phyloP scores from a whole-genome alignment of 1,140 invertebrate species.

The Nomia melanderi region DNA sequence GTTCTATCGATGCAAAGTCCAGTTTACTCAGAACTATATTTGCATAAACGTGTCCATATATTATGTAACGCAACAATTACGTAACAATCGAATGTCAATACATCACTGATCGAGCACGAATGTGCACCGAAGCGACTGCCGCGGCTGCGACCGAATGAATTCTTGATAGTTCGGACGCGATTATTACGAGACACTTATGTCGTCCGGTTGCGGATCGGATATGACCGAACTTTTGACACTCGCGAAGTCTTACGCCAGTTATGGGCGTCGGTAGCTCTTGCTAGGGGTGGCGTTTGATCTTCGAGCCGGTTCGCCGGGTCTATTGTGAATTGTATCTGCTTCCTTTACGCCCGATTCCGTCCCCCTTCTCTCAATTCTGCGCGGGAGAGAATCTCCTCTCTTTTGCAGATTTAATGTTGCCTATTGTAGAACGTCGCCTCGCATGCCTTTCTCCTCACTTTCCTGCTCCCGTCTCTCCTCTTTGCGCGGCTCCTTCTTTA shows the following conservation, averaged over 20 bases:
- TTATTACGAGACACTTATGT: slow-evolving; percentile 11
- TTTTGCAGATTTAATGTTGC: slow-evolving; percentile 78
- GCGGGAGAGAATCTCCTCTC: slow-evolving; percentile 57
- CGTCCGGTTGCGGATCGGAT: slow-evolving; percentile 17
- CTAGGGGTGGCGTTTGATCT: slow-evolving; percentile 78
- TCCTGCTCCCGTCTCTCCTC: slow-evolving; percentile 53
- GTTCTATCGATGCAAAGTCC: no score
- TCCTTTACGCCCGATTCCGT: slow-evolving; percentile 74
- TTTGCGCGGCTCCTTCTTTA: slow-evolving; percentile 43
- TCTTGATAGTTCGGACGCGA: background rate
- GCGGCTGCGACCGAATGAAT: no score
- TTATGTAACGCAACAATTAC: no score
- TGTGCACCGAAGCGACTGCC: no score
- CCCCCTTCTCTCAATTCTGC: slow-evolving; percentile 63
- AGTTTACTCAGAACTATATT: no score
- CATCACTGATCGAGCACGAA: no score
- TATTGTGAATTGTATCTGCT: slow-evolving; percentile 80
- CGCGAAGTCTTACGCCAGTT: slow-evolving; percentile 66
- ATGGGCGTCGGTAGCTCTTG: slow-evolving; percentile 74
- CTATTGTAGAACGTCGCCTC: slow-evolving; percentile 75
- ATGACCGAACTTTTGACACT: slow-evolving; percentile 72
- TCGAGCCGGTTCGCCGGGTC: slow-evolving; percentile 77
- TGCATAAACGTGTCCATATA: no score
- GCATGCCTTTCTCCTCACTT: slow-evolving; percentile 71
- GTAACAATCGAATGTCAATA: no score